Conservation (phyloP, 2,888 invertebrate species). For the Ecdyonurus torrentis region DNA sequence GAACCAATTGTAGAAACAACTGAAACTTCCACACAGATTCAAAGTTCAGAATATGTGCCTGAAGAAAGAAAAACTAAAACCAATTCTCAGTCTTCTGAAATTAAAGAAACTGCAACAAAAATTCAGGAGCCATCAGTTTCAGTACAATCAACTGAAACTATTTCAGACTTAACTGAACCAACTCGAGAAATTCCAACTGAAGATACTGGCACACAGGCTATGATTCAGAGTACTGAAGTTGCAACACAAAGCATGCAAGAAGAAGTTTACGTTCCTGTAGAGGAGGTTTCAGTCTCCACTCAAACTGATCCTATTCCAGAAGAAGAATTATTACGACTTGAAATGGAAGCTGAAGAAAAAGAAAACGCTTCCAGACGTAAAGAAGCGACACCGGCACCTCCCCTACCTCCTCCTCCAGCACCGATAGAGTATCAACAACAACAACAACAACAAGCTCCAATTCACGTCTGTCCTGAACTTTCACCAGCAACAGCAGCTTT, state of each 20-base stretch:
- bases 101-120: slow-evolving; percentile 12
- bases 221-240: slow-evolving; percentile 12
- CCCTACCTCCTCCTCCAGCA: not conserved
- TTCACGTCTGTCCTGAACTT: not conserved
- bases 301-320: slow-evolving; percentile 75
- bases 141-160: too few relatives aligned
- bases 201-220: not conserved
- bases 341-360: not conserved
- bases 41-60: slow-evolving; percentile 12
- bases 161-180: not conserved
- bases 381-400: not conserved
- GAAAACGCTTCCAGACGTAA: not conserved
- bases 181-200: not conserved
- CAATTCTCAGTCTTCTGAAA: too few relatives aligned
- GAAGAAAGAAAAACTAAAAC: slow-evolving; percentile 9
- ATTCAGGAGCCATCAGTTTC: too few relatives aligned
- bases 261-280: slow-evolving; percentile 7
- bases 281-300: slow-evolving; percentile 59
- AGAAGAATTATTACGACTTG: slow-evolving; percentile 24
- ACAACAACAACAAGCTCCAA: not conserved
- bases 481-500: not conserved
- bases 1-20: slow-evolving; percentile 12
- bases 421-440: too few relatives aligned
- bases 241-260: not conserved
- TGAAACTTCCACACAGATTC: not conserved